These are phyloP conservation scores for Zaprionus davidi DNA, from an alignment of 1,140 invertebrate species.

Conservation along the genomic window DNA sequence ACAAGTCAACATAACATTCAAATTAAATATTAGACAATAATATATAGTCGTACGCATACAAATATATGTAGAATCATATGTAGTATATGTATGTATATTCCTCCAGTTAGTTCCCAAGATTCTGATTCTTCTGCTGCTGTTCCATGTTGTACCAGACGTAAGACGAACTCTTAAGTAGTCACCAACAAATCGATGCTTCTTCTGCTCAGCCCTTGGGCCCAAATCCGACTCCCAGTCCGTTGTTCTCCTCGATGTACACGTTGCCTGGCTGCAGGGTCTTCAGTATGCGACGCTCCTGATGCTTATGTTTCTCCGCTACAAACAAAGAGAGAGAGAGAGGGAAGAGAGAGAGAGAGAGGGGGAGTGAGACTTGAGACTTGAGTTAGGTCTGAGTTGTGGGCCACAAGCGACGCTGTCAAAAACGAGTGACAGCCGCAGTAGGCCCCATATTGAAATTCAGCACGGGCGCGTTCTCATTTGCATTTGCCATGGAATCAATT, in stretches of 20 bases:
- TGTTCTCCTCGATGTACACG: constrained; percentile 81
- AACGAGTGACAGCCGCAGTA: constrained; percentile 42
- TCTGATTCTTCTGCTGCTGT: constrained; percentile 20
- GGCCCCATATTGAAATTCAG: constrained; percentile 48
- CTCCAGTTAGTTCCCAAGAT: constrained; percentile 5
- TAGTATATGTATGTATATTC: constrained; percentile 5
- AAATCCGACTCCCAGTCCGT: constrained; percentile 38
- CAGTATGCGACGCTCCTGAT: constrained; percentile 74
- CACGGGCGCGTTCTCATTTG: constrained; percentile 48
- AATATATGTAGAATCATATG: constrained; percentile 3
- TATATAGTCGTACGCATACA: constrained; percentile 37
- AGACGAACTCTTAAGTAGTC: constrained; percentile 52
- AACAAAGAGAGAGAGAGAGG: constrained; percentile 18
- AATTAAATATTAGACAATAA: constrained; percentile 72
- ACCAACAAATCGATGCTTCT: background rate
- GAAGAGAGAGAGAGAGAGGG: constrained; percentile 2
- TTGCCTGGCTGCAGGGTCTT: constrained; percentile 77
- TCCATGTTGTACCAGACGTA: constrained; percentile 9
- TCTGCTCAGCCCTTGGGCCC: constrained; percentile 52
- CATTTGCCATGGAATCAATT: constrained; percentile 51
- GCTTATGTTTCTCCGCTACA: constrained; percentile 74
- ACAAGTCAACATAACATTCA: constrained; percentile 80
- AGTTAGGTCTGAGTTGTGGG: constrained; percentile 26
- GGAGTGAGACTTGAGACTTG: background rate
- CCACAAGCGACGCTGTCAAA: constrained; percentile 59